Base-by-base conservation (phyloP, 1,140 invertebrate species). In the Trichoplusia ni region DNA sequence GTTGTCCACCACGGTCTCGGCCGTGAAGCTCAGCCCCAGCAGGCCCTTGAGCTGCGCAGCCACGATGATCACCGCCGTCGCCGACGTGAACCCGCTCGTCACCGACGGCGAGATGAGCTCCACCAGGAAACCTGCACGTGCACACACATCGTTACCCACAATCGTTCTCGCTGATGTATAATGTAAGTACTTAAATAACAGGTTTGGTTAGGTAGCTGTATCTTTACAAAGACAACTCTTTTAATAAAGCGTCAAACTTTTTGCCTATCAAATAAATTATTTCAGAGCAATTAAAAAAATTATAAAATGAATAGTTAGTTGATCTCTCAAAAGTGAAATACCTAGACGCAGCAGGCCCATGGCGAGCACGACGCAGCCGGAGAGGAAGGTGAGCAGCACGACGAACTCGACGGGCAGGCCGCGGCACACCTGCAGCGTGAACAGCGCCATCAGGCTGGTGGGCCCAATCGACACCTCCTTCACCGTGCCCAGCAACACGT, bases 61-160 rank as follows among this genome's bases (percentile, higher is more conserved):
- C 21, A 96, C 94, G 65, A 99, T 98, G 27, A 98, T 98, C 11
- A 99, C 91, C 0, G 98, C 96, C 3, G 97, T 98, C 0, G 97
- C 97, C 4, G 97, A 96, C 1, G 97, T 98, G 79, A 99, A 99
- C 7, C 97, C 97, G 67, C 95, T 96, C 23, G 97, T 97, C 4
- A 99, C 97, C 4, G 97, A 95, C 42, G 95, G 91, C 0, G 97
- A 98, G 61, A 99, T 99, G 78, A 98, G 96, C 77, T 98, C 96
- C 31, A 99, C 96, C 46, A 99, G 84, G 79, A 98, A 98, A 70
- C 98, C 98, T 98, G 81, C 35, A 14, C 51, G 33, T 27, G 25
- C 2, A 3, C 8, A 5, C 1, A 9, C 1, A 40, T n/a, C 14
- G 9, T 8, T 38, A 14, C 35, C n/a, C 31, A 33, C 13, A 33